These are phyloP conservation scores for Ashinkailepas kermadecensis DNA, from an alignment of 2,888 invertebrate species.

Conservation along the genomic window DNA sequence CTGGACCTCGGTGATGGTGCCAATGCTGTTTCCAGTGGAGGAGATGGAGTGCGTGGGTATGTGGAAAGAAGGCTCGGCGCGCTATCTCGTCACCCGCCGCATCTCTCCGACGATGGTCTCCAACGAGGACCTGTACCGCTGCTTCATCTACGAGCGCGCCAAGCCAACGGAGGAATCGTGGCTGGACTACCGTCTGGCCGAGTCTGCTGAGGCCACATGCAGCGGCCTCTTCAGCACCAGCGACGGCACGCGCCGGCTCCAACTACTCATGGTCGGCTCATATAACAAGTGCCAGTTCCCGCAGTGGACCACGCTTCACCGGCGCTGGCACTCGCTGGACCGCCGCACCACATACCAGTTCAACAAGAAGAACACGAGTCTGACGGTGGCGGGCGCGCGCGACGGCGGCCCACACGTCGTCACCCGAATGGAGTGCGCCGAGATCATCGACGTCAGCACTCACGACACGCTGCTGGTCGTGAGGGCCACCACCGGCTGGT, in stretches of 20 bases:
- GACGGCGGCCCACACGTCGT: conserved; percentile 42
- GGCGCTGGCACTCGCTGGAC: conserved; percentile 71
- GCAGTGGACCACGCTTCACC: conserved; percentile 66
- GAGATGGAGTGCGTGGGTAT: conserved; percentile 83
- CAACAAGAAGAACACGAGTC: conserved; percentile 26
- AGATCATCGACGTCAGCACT: conserved; percentile 51
- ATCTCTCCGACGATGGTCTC: conserved; percentile 44
- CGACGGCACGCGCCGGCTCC: conserved; percentile 77
- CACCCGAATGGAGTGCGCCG: conserved; percentile 58
- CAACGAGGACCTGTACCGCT: conserved; percentile 86
- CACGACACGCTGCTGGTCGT: conserved; percentile 53
- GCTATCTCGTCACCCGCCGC: conserved; percentile 60
- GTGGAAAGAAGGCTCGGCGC: conserved; percentile 88
- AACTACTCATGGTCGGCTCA: conserved; percentile 64
- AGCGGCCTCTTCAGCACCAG: conserved; percentile 84
- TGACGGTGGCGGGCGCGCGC: background rate
- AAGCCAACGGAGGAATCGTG: conserved; percentile 33
- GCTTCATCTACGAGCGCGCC: conserved; percentile 79
- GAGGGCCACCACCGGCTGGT: conserved; percentile 67
- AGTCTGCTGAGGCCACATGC: conserved; percentile 88
- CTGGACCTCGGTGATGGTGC: too few relatives aligned
- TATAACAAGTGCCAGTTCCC: conserved; percentile 71
- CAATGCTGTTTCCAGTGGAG: conserved; percentile 34
- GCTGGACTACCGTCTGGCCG: conserved; percentile 65
- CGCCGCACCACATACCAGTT: conserved; percentile 64